phyloP scores from a whole-genome alignment of 2,797 vertebrate genomes.

The Vespertilio murinus region DNA sequence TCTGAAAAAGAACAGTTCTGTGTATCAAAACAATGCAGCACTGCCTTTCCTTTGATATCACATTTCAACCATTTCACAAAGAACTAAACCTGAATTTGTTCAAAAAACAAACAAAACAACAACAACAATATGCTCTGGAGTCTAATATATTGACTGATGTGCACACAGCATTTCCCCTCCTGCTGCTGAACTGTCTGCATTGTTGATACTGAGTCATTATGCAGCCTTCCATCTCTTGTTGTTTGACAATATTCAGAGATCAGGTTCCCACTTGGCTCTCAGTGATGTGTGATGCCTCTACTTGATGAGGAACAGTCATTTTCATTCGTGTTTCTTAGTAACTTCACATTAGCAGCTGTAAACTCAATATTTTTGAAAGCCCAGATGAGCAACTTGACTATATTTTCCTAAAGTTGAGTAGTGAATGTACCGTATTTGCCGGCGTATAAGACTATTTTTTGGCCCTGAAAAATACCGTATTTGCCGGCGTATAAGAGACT shows the following conservation, averaged over 20 bases:
- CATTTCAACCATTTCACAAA: conserved; percentile 45
- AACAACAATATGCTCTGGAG: neutral
- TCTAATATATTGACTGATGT: neutral
- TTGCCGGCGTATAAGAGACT: too few species aligned
- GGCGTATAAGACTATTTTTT: too few species aligned
- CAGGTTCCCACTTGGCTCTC: neutral
- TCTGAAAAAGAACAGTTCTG: neutral
- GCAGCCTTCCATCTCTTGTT: neutral
- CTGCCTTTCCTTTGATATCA: neutral
- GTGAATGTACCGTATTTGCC: too few species aligned
- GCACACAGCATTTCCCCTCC: neutral
- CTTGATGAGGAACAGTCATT: conserved; percentile 47
- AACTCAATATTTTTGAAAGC: conserved; percentile 41
- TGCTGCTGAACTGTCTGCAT: neutral
- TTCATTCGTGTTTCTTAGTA: conserved; percentile 44
- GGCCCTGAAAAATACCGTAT: too few species aligned
- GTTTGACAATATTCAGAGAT: conserved; percentile 46
- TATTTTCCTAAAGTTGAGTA: neutral
- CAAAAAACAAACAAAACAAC: neutral
- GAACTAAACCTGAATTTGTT: neutral
- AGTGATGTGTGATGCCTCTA: conserved; percentile 1
- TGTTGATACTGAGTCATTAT: conserved; percentile 40
- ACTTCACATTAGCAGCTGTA: neutral
- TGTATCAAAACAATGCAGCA: neutral
- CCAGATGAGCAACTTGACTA: neutral